Base-by-base conservation (phyloP, 2,797 vertebrate genomes). In the Lateolabrax maculatus region DNA sequence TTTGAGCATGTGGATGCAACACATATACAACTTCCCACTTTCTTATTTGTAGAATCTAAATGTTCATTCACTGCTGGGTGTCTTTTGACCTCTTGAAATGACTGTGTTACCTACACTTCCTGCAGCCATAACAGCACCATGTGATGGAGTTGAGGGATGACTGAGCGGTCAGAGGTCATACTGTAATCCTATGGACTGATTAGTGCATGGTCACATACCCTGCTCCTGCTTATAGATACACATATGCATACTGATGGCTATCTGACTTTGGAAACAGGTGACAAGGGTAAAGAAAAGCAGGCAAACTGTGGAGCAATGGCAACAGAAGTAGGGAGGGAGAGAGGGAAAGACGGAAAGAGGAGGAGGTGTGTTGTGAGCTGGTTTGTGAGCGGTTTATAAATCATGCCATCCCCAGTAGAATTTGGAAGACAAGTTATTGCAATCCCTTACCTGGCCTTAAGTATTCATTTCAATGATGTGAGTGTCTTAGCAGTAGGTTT, bases 131-230 rank as follows among this genome's bases (percentile, higher is more conserved):
- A 21, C 36, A 34, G 10, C 52, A 15, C 21, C n/a, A 46, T 52
- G 65, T 64, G 65, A 37, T 41, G 12, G 25, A 55, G 55, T 65
- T 82, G 82, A 92, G 41, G 64, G 79, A 31, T 89, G 25, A 83
- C 18, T 56, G 84, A 71, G 34, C 21, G 79, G 79, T 90, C 75
- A 90, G 75, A 74, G 80, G 79, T 81, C 75, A 75, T n/a, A 66
- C 37, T 77, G 78, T 87, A 90, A 89, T 90, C 79, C 68, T 23
- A 63, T 64, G 69, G 36, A 60, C 80, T 91, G 81, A 90, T 91
- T 89, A 89, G 88, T 89, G 86, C 89, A 80, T 51, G 76, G 79
- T 88, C 90, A 93, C 91, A 92, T 65, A 75, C 66, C 27, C 44
- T 62, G 39, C 61, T 62, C 37, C 69, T 64, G 43, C 57, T 72